Evolutionary conservation across 2,888 invertebrate species (phyloP).

Genomic region (Urechis unicinctus): DNA sequence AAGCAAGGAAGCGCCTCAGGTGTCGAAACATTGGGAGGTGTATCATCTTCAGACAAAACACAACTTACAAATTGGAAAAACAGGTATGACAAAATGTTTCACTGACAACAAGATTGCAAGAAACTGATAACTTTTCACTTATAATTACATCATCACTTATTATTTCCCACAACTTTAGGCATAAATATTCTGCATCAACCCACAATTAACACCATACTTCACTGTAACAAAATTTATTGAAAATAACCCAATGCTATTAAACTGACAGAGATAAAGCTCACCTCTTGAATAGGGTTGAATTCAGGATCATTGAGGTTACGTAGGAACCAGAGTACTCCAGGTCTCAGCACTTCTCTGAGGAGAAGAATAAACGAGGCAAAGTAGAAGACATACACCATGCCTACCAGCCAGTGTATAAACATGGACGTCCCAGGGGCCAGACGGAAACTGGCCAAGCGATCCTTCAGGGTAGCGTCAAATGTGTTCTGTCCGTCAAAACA

Average conservation of each 20-base stretch:
- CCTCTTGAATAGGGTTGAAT: slow-evolving; percentile 93
- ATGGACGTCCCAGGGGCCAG: slow-evolving; percentile 92
- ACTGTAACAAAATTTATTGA: no score
- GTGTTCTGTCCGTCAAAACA: slow-evolving; percentile 35
- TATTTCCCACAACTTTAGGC: no score
- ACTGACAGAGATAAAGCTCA: slow-evolving; percentile 23
- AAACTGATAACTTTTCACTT: no score
- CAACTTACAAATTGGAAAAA: neutral
- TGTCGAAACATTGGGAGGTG: slow-evolving; percentile 89
- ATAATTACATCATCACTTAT: no score
- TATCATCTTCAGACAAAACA: slow-evolving; percentile 69
- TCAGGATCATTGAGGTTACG: slow-evolving; percentile 98
- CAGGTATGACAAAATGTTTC: neutral
- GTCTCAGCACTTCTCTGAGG: slow-evolving; percentile 85
- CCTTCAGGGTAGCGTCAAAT: slow-evolving; percentile 50
- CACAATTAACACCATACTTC: no score
- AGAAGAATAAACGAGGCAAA: slow-evolving; percentile 87
- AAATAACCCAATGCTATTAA: neutral
- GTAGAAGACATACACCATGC: slow-evolving; percentile 98
- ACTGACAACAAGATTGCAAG: neutral
- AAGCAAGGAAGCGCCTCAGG: slow-evolving; percentile 80
- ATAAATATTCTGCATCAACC: no score
- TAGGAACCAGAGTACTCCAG: slow-evolving; percentile 96
- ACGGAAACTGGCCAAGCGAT: slow-evolving; percentile 76
- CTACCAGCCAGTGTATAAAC: slow-evolving; percentile 97